Percentiles rank a stretch among this genome's conserved stretches.
phyloP scores from a whole-genome alignment of 2,113 vertebrate species.

The Columbina picui region DNA sequence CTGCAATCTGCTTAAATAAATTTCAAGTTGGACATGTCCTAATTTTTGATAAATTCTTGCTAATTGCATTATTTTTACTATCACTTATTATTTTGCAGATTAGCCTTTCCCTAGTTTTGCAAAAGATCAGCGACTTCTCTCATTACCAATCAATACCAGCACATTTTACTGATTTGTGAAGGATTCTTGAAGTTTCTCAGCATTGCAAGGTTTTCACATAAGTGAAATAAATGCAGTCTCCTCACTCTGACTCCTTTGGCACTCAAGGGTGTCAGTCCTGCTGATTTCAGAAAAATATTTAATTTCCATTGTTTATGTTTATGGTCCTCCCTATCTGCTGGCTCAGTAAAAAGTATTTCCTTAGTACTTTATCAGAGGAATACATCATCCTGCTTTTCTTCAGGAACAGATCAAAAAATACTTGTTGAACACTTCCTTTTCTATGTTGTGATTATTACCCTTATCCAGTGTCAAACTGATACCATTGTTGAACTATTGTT shows the following conservation, averaged over 20 bases:
- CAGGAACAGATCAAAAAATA: neutral
- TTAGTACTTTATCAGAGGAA: slow-evolving; percentile 13
- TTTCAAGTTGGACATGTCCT: neutral
- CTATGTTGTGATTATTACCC: neutral
- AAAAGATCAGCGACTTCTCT: neutral
- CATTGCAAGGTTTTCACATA: neutral
- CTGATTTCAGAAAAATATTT: slow-evolving; percentile 36
- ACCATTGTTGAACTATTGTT: neutral
- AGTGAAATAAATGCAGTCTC: neutral
- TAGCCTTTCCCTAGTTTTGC: neutral
- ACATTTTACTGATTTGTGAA: neutral
- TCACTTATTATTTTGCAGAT: neutral
- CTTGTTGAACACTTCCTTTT: slow-evolving; percentile 13
- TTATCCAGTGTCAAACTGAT: neutral
- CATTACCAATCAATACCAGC: neutral
- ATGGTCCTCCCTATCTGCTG: neutral
- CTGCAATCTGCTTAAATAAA: neutral
- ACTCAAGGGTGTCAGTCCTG: neutral
- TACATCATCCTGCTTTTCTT: slow-evolving; percentile 27
- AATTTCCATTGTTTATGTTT: neutral
- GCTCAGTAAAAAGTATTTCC: slow-evolving; percentile 34
- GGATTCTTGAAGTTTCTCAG: neutral
- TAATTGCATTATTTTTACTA: neutral
- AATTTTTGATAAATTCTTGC: neutral
- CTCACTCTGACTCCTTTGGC: neutral